phyloP scores from a whole-genome alignment of 2,797 vertebrate species.

The Sebastiscus tertius region DNA sequence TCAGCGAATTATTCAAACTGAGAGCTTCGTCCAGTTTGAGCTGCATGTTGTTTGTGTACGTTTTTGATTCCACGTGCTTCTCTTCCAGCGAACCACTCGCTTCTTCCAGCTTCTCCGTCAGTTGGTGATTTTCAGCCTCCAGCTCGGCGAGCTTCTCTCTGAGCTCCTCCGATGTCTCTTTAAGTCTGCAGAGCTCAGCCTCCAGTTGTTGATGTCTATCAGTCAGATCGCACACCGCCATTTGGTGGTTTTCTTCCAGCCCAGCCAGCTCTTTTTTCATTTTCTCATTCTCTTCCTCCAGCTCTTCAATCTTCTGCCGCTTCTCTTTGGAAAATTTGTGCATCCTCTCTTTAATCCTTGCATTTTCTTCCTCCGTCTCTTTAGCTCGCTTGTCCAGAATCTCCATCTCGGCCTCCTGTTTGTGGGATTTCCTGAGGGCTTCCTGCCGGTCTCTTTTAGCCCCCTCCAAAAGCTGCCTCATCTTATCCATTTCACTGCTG shows the following conservation, averaged over 20 bases:
- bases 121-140: conserved; percentile 76
- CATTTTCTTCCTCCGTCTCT: conserved; percentile 79
- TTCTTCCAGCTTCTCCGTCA: conserved; percentile 74
- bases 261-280: conserved; percentile 69
- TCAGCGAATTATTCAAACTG: conserved; percentile 79
- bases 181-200: conserved; percentile 75
- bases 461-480: conserved; percentile 87
- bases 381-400: conserved; percentile 70
- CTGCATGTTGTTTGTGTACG: conserved; percentile 77
- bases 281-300: conserved; percentile 81
- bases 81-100: conserved; percentile 75
- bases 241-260: conserved; percentile 65
- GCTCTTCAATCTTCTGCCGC: conserved; percentile 73
- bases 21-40: conserved; percentile 80
- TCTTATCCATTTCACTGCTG: conserved; percentile 89
- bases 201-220: conserved; percentile 75
- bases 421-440: conserved; percentile 77
- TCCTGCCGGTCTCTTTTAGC: conserved; percentile 88
- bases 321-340: conserved; percentile 75
- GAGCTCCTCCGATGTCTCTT: conserved; percentile 76
- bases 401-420: conserved; percentile 77
- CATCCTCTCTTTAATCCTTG: conserved; percentile 78
- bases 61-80: conserved; percentile 76
- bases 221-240: conserved; percentile 57
- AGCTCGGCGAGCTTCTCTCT: conserved; percentile 68